Evolutionary conservation across 1,140 invertebrate genomes (phyloP), one percentile per base, ranked within the genome.

Genomic region (Gryon sp.): DNA sequence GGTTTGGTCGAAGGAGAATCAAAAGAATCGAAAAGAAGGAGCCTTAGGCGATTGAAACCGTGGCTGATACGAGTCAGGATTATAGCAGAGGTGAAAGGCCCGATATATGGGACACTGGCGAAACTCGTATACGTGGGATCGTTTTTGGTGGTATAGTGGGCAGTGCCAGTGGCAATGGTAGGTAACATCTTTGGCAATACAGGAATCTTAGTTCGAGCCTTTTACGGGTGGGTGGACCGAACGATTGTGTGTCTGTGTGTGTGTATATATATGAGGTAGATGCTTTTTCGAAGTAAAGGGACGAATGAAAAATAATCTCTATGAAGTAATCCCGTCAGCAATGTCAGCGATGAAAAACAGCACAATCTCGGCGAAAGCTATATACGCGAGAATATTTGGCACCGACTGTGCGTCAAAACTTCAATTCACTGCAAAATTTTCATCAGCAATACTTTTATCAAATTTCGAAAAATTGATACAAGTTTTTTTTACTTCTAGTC

Each of bases 51-150:
- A 68, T 75, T 68, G 63, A 50, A 66, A 57, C 46, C 40, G 63
- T 41, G 63, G 43, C 24, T 41, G 69, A 81, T 80, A 38, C 63
- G 59, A 72, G 40, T 55, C 72, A 41, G 60, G 69, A 80, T 66
- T 79, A 70, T 69, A 76, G 55, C 63, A 82, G 82, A 87, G 86
- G 85, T 87, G 84, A 87, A 87, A 87, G 83, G 82, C 83, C 81
- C 73, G 74, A 70, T 84, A 86, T 83, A 87, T 87, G 78, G 81
- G 83, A 86, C 85, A 85, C 76, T 75, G 73, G 73, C 82, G 79
- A 77, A 84, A 84, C 81, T 84, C 77, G 80, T 84, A 80, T 86
- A 82, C 80, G 81, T 83, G 81, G 82, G 79, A 80, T 81, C 60
- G 30, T 84, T 78, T 79, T 75, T n/a, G n/a, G n/a, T n/a, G n/a